Conservation (phyloP, 2,113 vertebrate genomes). For the Natator depressus region DNA sequence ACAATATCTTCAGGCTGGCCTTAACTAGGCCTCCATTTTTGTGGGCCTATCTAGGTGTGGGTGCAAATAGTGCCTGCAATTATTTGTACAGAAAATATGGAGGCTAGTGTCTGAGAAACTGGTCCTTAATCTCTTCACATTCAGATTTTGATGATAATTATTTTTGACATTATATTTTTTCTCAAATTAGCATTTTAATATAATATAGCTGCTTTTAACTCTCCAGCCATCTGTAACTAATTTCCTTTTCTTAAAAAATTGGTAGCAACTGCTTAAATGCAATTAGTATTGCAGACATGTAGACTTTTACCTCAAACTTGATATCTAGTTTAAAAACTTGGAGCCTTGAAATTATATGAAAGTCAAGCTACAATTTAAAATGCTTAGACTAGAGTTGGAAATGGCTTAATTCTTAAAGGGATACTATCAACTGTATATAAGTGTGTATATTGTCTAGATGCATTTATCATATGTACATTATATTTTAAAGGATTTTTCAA, state of each 20-base stretch:
- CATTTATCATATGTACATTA: neutral
- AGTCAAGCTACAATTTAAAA: conserved; percentile 36
- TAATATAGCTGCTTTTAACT: conserved; percentile 23
- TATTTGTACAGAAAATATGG: neutral
- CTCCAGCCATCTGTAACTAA: conserved; percentile 28
- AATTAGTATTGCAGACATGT: neutral
- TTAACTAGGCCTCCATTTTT: neutral
- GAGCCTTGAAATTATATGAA: conserved; percentile 9
- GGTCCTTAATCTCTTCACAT: neutral
- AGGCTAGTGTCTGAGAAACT: neutral
- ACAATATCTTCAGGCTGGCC: neutral
- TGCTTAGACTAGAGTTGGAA: neutral
- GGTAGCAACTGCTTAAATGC: neutral
- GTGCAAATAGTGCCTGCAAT: neutral
- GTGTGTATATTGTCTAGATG: neutral
- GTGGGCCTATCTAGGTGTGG: neutral
- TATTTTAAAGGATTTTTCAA: neutral
- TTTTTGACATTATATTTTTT: conserved; percentile 28
- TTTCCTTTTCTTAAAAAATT: neutral
- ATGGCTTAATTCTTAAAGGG: neutral
- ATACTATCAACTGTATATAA: neutral
- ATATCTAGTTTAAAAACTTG: conserved; percentile 16
- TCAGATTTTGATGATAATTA: conserved; percentile 22
- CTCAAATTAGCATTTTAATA: conserved; percentile 25
- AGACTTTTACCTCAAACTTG: conserved; percentile 26